A percentile compares a stretch with the other conserved stretches of the same genome.
phyloP scores from a whole-genome alignment of 2,113 vertebrate genomes.

The Procavia capensis region DNA sequence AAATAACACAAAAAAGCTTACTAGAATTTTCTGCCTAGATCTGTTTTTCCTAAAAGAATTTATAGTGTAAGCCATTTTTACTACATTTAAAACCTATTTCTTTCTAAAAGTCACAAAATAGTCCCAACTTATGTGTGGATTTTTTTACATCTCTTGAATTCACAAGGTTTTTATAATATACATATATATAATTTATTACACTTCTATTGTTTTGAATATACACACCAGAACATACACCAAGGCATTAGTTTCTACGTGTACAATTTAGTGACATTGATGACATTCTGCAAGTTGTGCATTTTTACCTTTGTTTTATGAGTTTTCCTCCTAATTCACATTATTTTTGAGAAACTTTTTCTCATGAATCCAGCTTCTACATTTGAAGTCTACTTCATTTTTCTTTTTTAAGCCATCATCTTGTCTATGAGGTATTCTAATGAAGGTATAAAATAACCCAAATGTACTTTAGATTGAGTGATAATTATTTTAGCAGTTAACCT shows the following conservation, averaged over 20 bases:
- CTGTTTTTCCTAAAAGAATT: slow-evolving; percentile 12
- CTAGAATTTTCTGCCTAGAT: neutral
- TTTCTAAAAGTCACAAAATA: neutral
- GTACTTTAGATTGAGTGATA: neutral
- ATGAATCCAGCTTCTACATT: slow-evolving; percentile 23
- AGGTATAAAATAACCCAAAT: slow-evolving; percentile 7
- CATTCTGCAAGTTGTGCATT: neutral
- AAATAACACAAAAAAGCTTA: slow-evolving; percentile 11
- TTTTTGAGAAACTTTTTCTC: neutral
- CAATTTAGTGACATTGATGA: neutral
- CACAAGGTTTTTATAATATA: neutral
- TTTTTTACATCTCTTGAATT: neutral
- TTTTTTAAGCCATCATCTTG: neutral
- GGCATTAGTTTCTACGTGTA: neutral
- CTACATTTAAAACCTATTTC: neutral
- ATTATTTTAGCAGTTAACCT: slow-evolving; percentile 26
- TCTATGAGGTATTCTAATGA: neutral
- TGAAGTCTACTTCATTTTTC: slow-evolving; percentile 12
- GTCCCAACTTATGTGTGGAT: neutral
- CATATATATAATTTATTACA: neutral
- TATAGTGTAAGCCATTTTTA: slow-evolving; percentile 25
- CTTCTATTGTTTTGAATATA: neutral
- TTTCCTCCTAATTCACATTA: neutral
- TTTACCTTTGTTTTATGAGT: neutral
- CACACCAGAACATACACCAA: neutral